Conservation (phyloP, 1,140 invertebrate species). For the Aethina tumida region DNA sequence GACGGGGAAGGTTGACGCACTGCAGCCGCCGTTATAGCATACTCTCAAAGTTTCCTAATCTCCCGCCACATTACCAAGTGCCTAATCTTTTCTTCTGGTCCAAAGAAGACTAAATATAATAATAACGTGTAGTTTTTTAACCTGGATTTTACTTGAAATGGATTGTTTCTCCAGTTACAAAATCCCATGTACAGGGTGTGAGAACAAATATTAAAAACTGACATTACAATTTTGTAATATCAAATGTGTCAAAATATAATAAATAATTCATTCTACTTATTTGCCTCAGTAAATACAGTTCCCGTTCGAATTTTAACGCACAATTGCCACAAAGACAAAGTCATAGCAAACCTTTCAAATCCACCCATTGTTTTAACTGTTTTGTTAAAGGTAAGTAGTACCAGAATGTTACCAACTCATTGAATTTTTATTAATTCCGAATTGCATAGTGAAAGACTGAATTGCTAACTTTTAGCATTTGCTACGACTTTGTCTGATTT, state of each 20-base stretch:
- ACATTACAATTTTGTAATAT: slow-evolving; percentile 33
- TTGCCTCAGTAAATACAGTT: slow-evolving; percentile 14
- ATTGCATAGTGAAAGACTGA: too few species aligned
- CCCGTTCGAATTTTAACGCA: too few species aligned
- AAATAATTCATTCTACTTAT: slow-evolving; percentile 22
- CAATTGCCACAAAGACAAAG: too few species aligned
- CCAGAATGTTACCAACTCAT: too few species aligned
- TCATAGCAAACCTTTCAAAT: too few species aligned
- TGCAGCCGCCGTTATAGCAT: slow-evolving; percentile 33
- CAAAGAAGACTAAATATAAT: slow-evolving; percentile 37
- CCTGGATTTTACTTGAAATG: slow-evolving; percentile 32
- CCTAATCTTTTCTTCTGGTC: slow-evolving; percentile 38
- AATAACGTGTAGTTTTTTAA: slow-evolving; percentile 37
- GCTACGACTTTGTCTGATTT: too few species aligned
- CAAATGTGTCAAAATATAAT: slow-evolving; percentile 33
- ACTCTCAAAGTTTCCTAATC: slow-evolving; percentile 19
- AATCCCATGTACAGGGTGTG: slow-evolving; percentile 35
- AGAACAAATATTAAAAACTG: slow-evolving; percentile 22
- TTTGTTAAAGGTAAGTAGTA: too few species aligned
- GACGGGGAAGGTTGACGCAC: slow-evolving; percentile 14
- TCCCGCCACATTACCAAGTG: slow-evolving; percentile 33
- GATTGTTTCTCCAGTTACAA: slow-evolving; percentile 35
- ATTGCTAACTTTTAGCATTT: too few species aligned
- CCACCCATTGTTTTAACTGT: too few species aligned
- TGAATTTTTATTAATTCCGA: too few species aligned